A percentile compares a stretch with the other conserved stretches of the same genome.
Conservation (phyloP, 2,113 vertebrate species). For the Syngnathus scovelli region DNA sequence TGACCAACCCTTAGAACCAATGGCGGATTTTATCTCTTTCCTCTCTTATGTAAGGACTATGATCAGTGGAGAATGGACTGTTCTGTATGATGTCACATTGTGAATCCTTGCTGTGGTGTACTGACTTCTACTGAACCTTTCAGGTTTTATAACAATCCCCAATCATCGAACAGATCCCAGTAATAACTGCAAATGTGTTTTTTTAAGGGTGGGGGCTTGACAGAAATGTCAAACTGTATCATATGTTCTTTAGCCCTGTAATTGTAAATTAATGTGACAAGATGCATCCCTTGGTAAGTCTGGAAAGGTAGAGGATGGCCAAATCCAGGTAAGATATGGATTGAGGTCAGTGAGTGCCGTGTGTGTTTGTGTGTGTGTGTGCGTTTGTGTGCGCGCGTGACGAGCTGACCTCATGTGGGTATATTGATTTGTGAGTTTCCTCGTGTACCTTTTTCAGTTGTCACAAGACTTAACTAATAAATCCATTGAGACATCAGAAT, state of each 20-base stretch:
- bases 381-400: neutral
- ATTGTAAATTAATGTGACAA: slow-evolving; percentile 43
- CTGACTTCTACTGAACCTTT: slow-evolving; percentile 9
- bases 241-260: slow-evolving; percentile 14
- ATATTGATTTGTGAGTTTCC: slow-evolving; percentile 29
- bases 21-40: slow-evolving; percentile 7
- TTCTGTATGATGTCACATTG: slow-evolving; percentile 53
- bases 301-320: slow-evolving; percentile 58
- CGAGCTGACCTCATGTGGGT: slow-evolving; percentile 57
- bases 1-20: slow-evolving; percentile 16
- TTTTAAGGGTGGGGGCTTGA: neutral
- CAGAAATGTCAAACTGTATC: neutral
- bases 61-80: slow-evolving; percentile 6
- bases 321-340: slow-evolving; percentile 69
- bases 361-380: slow-evolving; percentile 5
- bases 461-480: slow-evolving; percentile 72
- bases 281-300: slow-evolving; percentile 38
- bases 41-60: neutral
- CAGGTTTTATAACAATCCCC: neutral
- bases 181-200: neutral
- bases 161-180: neutral
- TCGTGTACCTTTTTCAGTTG: slow-evolving; percentile 34
- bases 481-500: slow-evolving; percentile 52
- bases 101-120: slow-evolving; percentile 53
- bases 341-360: slow-evolving; percentile 31